These are phyloP conservation scores for Aphelenchoides bicaudatus DNA, from an alignment of 2,888 invertebrate genomes.

Conservation along the genomic window DNA sequence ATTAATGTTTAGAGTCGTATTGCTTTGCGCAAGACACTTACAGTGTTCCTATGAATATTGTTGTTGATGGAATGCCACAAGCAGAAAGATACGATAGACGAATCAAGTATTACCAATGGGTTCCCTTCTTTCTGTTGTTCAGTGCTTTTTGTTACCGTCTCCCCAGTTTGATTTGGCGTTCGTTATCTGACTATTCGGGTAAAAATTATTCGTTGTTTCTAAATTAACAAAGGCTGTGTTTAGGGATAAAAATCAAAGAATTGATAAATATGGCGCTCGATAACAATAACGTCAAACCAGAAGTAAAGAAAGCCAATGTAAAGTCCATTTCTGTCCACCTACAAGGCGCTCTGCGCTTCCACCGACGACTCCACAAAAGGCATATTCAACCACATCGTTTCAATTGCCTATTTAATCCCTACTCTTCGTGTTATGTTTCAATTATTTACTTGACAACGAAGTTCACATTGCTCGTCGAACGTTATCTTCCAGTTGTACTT, in stretches of 20 bases:
- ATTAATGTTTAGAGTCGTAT: slow-evolving; percentile 42
- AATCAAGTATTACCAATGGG: slow-evolving; percentile 47
- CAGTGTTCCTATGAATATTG: slow-evolving; percentile 39
- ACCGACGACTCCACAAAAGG: slow-evolving; percentile 32
- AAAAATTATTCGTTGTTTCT: neutral
- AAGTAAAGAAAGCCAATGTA: slow-evolving; percentile 37
- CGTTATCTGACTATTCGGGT: slow-evolving; percentile 48
- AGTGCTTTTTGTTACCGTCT: slow-evolving; percentile 47
- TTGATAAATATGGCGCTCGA: slow-evolving; percentile 47
- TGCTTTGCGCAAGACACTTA: slow-evolving; percentile 47
- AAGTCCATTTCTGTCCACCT: slow-evolving; percentile 39
- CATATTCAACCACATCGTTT: slow-evolving; percentile 41
- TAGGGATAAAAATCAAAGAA: slow-evolving; percentile 49
- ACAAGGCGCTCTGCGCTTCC: slow-evolving; percentile 43
- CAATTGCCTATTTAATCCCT: slow-evolving; percentile 43
- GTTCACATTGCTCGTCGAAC: slow-evolving; percentile 39
- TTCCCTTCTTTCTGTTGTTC: slow-evolving; percentile 51
- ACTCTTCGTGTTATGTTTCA: slow-evolving; percentile 46
- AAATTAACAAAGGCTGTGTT: neutral
- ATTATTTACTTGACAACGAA: slow-evolving; percentile 45
- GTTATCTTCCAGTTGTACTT: slow-evolving; percentile 42
- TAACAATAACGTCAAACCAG: slow-evolving; percentile 22
- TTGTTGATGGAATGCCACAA: slow-evolving; percentile 24
- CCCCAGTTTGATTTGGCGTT: slow-evolving; percentile 47
- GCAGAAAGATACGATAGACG: slow-evolving; percentile 28